A percentile compares a stretch with the other conserved stretches of the same genome.
Evolutionary conservation across 2,888 invertebrate genomes (phyloP).

Genomic region (Campoletis raptor): DNA sequence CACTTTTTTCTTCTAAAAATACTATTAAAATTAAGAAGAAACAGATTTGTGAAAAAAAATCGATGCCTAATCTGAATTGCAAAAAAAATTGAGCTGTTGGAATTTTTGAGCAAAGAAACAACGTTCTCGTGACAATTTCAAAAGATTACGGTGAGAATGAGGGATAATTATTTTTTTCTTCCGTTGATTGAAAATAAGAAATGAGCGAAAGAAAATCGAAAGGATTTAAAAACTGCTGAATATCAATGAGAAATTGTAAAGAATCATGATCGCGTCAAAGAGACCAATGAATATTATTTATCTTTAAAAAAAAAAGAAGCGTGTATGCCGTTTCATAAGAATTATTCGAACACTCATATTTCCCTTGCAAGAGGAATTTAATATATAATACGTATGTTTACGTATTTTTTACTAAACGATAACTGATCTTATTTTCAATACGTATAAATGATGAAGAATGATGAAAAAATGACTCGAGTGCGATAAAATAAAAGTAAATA

Average conservation of each 20-base stretch:
- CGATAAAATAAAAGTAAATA: slow-evolving; percentile 62
- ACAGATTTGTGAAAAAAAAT: slow-evolving; percentile 2
- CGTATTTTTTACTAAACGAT: slow-evolving; percentile 81
- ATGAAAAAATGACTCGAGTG: slow-evolving; percentile 79
- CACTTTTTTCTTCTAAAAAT: not conserved
- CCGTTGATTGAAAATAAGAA: not conserved
- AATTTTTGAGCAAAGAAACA: not conserved
- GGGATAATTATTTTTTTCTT: slow-evolving; percentile 28
- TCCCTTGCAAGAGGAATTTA: slow-evolving; percentile 68
- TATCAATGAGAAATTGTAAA: slow-evolving; percentile 62
- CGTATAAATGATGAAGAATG: slow-evolving; percentile 76
- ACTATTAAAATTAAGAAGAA: not conserved
- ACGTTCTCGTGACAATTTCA: slow-evolving; percentile 30
- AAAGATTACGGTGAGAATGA: slow-evolving; percentile 12
- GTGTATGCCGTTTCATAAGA: slow-evolving; percentile 10
- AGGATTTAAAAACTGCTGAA: slow-evolving; percentile 29
- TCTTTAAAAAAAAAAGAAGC: slow-evolving; percentile 66
- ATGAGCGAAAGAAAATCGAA: slow-evolving; percentile 26
- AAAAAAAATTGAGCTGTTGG: not conserved
- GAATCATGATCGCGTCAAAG: slow-evolving; percentile 79
- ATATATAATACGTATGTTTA: slow-evolving; percentile 73
- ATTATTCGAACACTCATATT: slow-evolving; percentile 70
- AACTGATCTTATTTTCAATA: slow-evolving; percentile 79
- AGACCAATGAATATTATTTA: slow-evolving; percentile 84
- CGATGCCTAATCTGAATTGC: no score